phyloP scores from a whole-genome alignment of 2,797 vertebrate species.

The Leptoclinus maculatus region DNA sequence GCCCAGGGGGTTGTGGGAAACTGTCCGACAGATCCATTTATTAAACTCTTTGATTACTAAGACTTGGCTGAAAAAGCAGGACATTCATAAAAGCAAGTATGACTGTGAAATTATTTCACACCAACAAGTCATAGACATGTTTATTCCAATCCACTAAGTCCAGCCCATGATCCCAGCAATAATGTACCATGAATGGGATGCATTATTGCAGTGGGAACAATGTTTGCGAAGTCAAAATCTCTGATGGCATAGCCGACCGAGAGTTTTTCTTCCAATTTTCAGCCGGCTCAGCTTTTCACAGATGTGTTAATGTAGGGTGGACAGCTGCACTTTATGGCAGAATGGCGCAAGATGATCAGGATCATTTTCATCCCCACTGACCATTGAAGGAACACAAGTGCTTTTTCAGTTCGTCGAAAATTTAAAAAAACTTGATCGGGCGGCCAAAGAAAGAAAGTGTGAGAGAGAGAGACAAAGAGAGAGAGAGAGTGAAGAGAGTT shows the following conservation, averaged over 20 bases:
- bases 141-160: constrained; percentile 12
- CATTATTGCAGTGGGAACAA: constrained; percentile 38
- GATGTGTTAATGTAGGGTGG: constrained; percentile 48
- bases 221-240: constrained; percentile 41
- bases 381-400: constrained; percentile 48
- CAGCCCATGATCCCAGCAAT: background rate
- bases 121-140: background rate
- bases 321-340: constrained; percentile 74
- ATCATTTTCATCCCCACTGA: constrained; percentile 63
- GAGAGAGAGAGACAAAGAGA: background rate
- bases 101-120: background rate
- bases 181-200: constrained; percentile 26
- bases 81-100: background rate
- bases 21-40: constrained; percentile 26
- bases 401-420: constrained; percentile 45
- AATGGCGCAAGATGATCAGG: constrained; percentile 58
- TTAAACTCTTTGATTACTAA: constrained; percentile 16
- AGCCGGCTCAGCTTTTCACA: constrained; percentile 61
- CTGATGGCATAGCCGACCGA: constrained; percentile 12
- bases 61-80: constrained; percentile 5
- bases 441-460: constrained; percentile 32
- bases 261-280: constrained; percentile 71
- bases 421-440: constrained; percentile 24
- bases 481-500: constrained; percentile 12
- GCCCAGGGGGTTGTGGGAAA: constrained; percentile 64